Conservation (phyloP, 1,140 invertebrate genomes). For the Neodiprion fabricii region DNA sequence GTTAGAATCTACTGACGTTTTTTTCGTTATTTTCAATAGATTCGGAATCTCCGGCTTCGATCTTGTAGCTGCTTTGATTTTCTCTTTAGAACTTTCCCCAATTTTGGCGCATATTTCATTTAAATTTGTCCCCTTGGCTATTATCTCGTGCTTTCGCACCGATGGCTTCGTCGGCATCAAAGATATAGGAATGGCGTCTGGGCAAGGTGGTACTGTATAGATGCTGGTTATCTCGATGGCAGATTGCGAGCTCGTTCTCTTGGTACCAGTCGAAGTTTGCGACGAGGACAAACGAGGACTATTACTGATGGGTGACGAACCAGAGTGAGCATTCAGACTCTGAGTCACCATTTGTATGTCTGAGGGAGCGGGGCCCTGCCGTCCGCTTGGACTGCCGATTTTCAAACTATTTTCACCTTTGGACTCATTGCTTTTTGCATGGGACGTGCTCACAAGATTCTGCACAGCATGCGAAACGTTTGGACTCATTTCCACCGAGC, state of each 20-base stretch:
- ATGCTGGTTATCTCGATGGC: conserved; percentile 33
- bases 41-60: conserved; percentile 53
- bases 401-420: conserved; percentile 19
- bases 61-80: conserved; percentile 48
- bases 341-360: neutral
- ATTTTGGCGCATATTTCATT: conserved; percentile 55
- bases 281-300: neutral
- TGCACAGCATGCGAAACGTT: conserved; percentile 50
- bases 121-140: conserved; percentile 49
- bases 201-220: conserved; percentile 52
- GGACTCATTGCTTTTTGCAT: conserved; percentile 38
- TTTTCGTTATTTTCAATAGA: conserved; percentile 55
- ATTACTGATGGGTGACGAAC: conserved; percentile 34
- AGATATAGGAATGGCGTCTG: conserved; percentile 56
- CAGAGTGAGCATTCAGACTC: conserved; percentile 45
- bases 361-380: neutral
- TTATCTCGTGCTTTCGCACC: conserved; percentile 48
- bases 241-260: conserved; percentile 17
- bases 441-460: conserved; percentile 55
- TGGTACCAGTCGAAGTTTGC: neutral
- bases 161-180: conserved; percentile 55
- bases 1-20: conserved; percentile 28
- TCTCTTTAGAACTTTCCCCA: conserved; percentile 57
- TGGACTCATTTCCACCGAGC: conserved; percentile 20
- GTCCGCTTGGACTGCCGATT: neutral